A percentile compares a stretch with the other conserved stretches of the same genome.
Evolutionary conservation across 2,888 invertebrate species (phyloP).

Genomic region (Ophonus ardosiacus): DNA sequence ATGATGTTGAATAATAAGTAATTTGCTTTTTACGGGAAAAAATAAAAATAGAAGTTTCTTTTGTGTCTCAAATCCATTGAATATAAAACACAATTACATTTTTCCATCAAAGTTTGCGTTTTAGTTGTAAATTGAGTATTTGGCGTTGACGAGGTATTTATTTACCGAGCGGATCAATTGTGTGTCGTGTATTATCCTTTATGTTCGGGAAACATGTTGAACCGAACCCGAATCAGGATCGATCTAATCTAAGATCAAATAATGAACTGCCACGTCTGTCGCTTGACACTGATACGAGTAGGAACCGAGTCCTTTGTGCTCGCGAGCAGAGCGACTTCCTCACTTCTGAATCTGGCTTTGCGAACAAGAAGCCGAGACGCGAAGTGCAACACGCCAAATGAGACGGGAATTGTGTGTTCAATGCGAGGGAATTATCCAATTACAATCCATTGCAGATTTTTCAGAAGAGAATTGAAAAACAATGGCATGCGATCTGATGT

Average conservation of each 20-base stretch:
- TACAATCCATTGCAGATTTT: background rate
- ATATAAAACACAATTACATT: background rate
- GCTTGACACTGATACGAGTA: conserved; percentile 45
- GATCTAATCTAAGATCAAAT: conserved; percentile 53
- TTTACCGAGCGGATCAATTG: conserved; percentile 43
- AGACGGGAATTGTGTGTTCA: background rate
- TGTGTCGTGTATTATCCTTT: conserved; percentile 50
- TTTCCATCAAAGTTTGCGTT: background rate
- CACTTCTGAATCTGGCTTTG: background rate
- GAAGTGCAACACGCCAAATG: background rate
- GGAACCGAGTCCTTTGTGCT: conserved; percentile 28
- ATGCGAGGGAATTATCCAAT: background rate
- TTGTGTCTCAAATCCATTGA: background rate
- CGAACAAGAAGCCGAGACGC: background rate
- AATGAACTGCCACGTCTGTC: conserved; percentile 51
- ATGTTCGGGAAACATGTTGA: conserved; percentile 41
- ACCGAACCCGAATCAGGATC: conserved; percentile 47
- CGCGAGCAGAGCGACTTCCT: background rate
- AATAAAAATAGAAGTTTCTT: too few relatives aligned
- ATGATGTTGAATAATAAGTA: background rate
- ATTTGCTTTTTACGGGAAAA: background rate
- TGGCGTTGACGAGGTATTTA: conserved; percentile 17
- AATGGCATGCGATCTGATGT: too few relatives aligned
- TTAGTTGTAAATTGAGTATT: conserved; percentile 1
- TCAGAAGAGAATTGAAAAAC: background rate